Base-by-base conservation (phyloP, 2,113 vertebrate genomes). In the Paratilapia polleni region DNA sequence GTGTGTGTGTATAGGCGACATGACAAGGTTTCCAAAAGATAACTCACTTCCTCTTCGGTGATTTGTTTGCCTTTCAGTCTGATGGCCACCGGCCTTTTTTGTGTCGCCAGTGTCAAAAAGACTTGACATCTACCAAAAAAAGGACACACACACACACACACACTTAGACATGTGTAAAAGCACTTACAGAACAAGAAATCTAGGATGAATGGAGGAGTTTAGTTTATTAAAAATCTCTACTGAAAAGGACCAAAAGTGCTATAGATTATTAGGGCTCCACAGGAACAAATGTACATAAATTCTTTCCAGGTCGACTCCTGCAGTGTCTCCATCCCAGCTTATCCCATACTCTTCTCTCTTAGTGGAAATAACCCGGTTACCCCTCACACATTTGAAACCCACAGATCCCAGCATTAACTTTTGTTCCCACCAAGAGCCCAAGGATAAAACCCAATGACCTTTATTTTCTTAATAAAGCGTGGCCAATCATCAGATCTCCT, bases 1-100 rank as follows among this genome's bases (percentile, higher is more conserved):
- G 76, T 82, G 70, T 77, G 79, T 79, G 62, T 70, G 62, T 75
- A 75, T 68, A 60, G 78, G 82, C 64, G 85, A 83, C 84, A 90
- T 75, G 80, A 91, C 91, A 92, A 90, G 87, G 87, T 88, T 86
- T 85, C 88, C 89, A 92, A 92, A 93, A 90, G 83, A 92, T 85
- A 92, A 91, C 91, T 91, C 83, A 93, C 80, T 94, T 94, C 92
- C 94, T 94, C 86, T 92, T 92, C 85, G 85, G 84, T n/a, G 56
- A 87, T 87, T 77, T 94, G 94, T 95, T 94, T 95, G 77, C 68
- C 83, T 95, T 95, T 93, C 94, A 94, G 94, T 95, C 94, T 95
- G 92, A 93, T 94, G 92, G 87, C 85, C 89, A 92, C 63, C 47
- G 58, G 77, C 41, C 64, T 81, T 64, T 60, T 91, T 94, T 94